These are phyloP conservation scores for Xestoiulus laeticollis DNA, from an alignment of 2,888 invertebrate species.

Conservation along the genomic window DNA sequence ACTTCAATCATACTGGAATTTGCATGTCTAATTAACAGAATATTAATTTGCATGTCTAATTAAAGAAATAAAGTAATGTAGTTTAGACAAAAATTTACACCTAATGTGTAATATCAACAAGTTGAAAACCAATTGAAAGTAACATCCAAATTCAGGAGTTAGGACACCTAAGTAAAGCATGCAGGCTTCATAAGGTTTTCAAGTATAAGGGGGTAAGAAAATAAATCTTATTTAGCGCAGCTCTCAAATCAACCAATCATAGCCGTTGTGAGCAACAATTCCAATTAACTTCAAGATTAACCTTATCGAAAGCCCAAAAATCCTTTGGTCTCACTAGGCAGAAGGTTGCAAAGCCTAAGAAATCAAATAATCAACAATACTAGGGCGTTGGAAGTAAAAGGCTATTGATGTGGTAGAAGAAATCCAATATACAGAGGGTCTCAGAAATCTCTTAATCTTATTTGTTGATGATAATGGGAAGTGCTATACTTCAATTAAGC, in stretches of 20 bases:
- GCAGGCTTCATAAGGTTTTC: neutral
- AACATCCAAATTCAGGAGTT: neutral
- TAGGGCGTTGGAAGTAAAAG: neutral
- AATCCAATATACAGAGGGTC: neutral
- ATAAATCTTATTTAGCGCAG: neutral
- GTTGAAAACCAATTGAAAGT: too few species aligned
- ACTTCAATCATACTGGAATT: too few species aligned
- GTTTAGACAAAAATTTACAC: too few species aligned
- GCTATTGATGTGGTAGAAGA: neutral
- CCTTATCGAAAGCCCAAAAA: neutral
- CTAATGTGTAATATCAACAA: too few species aligned
- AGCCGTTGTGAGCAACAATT: neutral
- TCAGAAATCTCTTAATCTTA: neutral
- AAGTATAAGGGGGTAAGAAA: neutral
- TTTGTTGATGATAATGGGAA: too few species aligned
- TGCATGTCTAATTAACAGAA: too few species aligned
- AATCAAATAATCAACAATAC: neutral
- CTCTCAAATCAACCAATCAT: slow-evolving; percentile 1
- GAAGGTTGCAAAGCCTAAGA: neutral
- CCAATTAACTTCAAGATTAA: slow-evolving; percentile 1
- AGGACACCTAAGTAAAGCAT: neutral
- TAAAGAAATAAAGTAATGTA: too few species aligned
- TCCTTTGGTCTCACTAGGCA: neutral
- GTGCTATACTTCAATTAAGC: too few species aligned
- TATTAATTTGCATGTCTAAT: too few species aligned